Base-by-base conservation (phyloP, 2,888 invertebrate genomes). In the Lasius fuliginosus region DNA sequence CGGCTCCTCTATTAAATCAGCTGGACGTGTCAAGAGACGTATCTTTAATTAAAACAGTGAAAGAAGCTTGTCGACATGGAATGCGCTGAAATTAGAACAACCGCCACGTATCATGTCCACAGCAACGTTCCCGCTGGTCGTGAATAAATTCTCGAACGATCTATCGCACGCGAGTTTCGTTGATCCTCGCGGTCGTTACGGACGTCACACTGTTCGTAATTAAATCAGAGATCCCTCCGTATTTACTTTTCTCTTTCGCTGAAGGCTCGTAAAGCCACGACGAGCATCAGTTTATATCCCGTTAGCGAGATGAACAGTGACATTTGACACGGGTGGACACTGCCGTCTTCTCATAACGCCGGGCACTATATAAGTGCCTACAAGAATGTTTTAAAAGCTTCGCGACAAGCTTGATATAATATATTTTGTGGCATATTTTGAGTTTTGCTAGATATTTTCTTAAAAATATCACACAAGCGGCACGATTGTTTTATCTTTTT, bases 251-350 rank as follows among this genome's bases (percentile, higher is more conserved):
- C 49, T 42, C 30, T 49, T 58, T 68, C 36, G 36, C 23, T 18
- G 49, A 58, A 18, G 67, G 60, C 60, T 68, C 74, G 75, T 71
- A 65, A 64, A 76, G 56, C 64, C 77, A 49, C 53, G 77, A 74
- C 68, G 81, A 84, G 60, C 71, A 30, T 65, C 23, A 67, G 69
- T 85, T 75, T 81, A 77, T 84, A 86, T 75, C 75, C 64, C 56
- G 67, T 46, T 49, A 53, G 75, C 84, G 84, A 86, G 81, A 86
- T 81, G 75, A 75, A 84, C 85, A 75, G 77, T 86, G 75, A 84
- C 75, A 86, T 84, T 86, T 84, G 85, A 84, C 85, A 81, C 84
- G 75, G 73, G 53, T 65, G 77, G 73, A 73, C 77, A 67, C 23
- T 67, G 73, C 69, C 74, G 40, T 46, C 42, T 81, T 71, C 56